phyloP scores from a whole-genome alignment of 1,140 invertebrate genomes.

The Lepidurus couesii region DNA sequence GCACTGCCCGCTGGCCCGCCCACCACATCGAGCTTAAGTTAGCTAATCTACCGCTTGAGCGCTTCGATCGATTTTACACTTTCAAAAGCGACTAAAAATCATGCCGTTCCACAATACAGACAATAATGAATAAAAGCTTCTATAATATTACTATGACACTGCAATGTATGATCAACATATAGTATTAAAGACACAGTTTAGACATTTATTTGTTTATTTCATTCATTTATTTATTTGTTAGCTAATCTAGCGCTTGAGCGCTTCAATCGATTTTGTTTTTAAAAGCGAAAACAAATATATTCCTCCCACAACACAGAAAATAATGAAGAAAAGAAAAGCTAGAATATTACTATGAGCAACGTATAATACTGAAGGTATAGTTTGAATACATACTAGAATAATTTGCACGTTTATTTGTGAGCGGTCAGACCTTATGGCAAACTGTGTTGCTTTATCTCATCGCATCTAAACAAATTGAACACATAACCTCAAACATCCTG shows the following conservation, averaged over 20 bases:
- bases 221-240: too few species aligned
- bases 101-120: background rate
- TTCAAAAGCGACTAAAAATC: background rate
- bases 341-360: background rate
- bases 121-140: background rate
- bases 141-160: background rate
- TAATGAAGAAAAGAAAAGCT: background rate
- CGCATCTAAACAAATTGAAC: background rate
- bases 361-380: too few species aligned
- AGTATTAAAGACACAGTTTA: too few species aligned
- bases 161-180: too few species aligned
- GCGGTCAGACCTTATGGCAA: too few species aligned
- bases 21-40: background rate
- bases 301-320: background rate
- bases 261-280: background rate
- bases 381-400: too few species aligned
- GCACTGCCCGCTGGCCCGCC: background rate
- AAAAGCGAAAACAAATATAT: background rate
- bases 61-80: background rate
- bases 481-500: background rate
- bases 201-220: too few species aligned
- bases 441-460: too few species aligned
- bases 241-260: background rate
- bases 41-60: background rate
- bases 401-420: too few species aligned